Base-by-base conservation (phyloP, 2,797 vertebrate genomes). In the Eleutherodactylus coqui region DNA sequence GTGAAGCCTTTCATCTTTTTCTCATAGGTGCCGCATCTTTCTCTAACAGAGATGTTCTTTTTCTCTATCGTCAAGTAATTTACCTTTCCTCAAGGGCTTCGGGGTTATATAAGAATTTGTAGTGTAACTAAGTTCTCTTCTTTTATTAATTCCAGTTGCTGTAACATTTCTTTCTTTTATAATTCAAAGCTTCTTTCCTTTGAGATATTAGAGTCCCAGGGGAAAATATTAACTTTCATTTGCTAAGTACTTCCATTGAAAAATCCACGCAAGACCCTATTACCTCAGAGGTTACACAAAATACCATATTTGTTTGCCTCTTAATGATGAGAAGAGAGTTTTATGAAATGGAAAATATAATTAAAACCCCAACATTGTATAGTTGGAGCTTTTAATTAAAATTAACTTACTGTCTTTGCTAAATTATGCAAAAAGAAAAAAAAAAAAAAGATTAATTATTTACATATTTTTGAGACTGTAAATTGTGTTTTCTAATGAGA, bases 151-250 rank as follows among this genome's bases (percentile, higher is more conserved):
- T 82, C 38, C 76, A n/a, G 13, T 83, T 72, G 64, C 78, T 82
- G 78, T 70, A 72, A 78, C 85, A 83, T 73, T 72, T 87, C 51
- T 58, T 55, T 83, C 45, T 78, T 76, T 70, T 83, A 83, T 83
- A 87, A 78, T 78, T 83, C 80, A 87, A 87, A 78, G 79, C 80
- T 78, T 29, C 45, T 86, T 82, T 82, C 85, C 72, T 86, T 55
- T 82, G 85, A 86, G 79, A 82, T 72, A 67, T 75, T 47, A 58
- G n/a, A 87, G 62, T 79, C 81, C 73, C 85, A 24, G 29, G 67
- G 79, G 85, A 55, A 70, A 86, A 76, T 82, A 82, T 86, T 86
- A 86, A 77, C 79, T 82, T 86, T 76, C 79, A 82, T 86, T 82
- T 87, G 80, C 41, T 86, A 86, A 83, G 47, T 79, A 78, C 75